phyloP scores from a whole-genome alignment of 2,113 vertebrate species.

The Lepus europaeus region DNA sequence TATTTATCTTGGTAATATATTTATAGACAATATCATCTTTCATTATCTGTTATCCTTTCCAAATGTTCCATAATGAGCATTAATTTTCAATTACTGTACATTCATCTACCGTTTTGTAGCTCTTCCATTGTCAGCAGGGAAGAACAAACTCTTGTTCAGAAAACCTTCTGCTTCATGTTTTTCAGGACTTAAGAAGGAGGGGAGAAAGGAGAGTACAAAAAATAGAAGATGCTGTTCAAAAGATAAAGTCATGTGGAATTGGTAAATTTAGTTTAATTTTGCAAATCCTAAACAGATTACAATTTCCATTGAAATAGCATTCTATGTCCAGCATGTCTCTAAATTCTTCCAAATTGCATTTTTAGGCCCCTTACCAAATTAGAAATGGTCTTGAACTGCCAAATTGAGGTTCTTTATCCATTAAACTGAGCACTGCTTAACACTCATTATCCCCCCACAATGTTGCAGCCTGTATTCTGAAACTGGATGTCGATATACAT shows the following conservation, averaged over 20 bases:
- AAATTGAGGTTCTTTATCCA: slow-evolving; percentile 10
- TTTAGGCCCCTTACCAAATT: slow-evolving; percentile 46
- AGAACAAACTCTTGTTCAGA: background rate
- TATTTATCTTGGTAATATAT: background rate
- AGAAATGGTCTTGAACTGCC: slow-evolving; percentile 37
- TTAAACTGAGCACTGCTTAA: slow-evolving; percentile 2
- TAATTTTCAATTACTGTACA: background rate
- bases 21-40: background rate
- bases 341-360: slow-evolving; percentile 41
- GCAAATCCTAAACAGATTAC: background rate
- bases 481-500: slow-evolving; percentile 62
- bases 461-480: slow-evolving; percentile 63
- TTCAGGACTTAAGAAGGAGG: background rate
- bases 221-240: background rate
- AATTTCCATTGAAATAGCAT: slow-evolving; percentile 54
- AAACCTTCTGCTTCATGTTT: background rate
- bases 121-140: background rate
- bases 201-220: background rate
- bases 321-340: background rate
- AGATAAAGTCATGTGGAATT: background rate
- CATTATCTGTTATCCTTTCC: background rate
- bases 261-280: background rate
- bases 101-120: background rate
- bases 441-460: background rate
- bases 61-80: background rate